Conservation (phyloP, 1,140 invertebrate species). For the Fopius arisanus region DNA sequence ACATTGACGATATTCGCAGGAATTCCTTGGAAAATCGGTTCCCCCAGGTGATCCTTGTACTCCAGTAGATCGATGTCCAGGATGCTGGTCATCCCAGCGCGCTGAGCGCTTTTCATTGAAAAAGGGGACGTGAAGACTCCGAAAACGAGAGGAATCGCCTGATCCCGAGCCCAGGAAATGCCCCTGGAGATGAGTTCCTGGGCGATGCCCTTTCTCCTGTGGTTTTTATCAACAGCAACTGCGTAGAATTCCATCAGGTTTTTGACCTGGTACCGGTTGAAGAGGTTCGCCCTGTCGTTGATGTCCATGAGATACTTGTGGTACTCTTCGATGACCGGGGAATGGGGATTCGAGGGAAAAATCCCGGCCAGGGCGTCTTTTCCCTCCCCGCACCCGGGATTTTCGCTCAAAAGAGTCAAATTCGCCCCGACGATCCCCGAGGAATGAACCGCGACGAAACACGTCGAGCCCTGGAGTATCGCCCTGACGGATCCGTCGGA, state of each 20-base stretch:
- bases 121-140: slow-evolving; percentile 40
- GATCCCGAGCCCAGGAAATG: slow-evolving; percentile 17
- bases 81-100: slow-evolving; percentile 30
- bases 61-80: slow-evolving; percentile 36
- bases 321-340: slow-evolving; percentile 23
- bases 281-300: slow-evolving; percentile 26
- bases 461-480: slow-evolving; percentile 22
- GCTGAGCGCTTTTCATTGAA: slow-evolving; percentile 36
- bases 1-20: slow-evolving; percentile 36
- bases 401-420: slow-evolving; percentile 30
- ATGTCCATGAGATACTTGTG: slow-evolving; percentile 33
- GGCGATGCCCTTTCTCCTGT: slow-evolving; percentile 34
- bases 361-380: neutral
- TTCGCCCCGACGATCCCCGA: slow-evolving; percentile 32
- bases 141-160: slow-evolving; percentile 37
- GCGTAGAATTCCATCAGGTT: slow-evolving; percentile 41
- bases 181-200: slow-evolving; percentile 22
- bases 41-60: slow-evolving; percentile 27
- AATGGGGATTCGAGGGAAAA: slow-evolving; percentile 6
- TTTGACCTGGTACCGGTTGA: slow-evolving; percentile 12
- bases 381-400: slow-evolving; percentile 12
- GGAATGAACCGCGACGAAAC: slow-evolving; percentile 24
- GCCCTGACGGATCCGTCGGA: slow-evolving; percentile 27
- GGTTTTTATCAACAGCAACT: slow-evolving; percentile 34
- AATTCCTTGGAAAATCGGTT: slow-evolving; percentile 25